These are phyloP conservation scores for western clawed frog (Xenopus tropicalis) DNA, from an alignment of 2,113 vertebrate genomes.

Conservation along the genomic window UCB_Xtro_10.0 CM004445.2:92419001-92419500, in stretches of 20 bases:
- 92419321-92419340: constrained; percentile 50
- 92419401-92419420: constrained; percentile 39
- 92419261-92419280: constrained; percentile 49
- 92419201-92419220: constrained; percentile 32
- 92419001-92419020: constrained; percentile 81
- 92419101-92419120: constrained; percentile 72
- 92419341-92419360: constrained; percentile 41
- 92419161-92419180: constrained; percentile 17
- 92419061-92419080: constrained; percentile 97
- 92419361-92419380: constrained; percentile 51
- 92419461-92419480: constrained; percentile 39
- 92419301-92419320: constrained; percentile 47
- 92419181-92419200: constrained; percentile 52
- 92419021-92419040: constrained; percentile 89
- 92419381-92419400: constrained; percentile 52
- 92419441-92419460: constrained; percentile 43
- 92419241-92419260: constrained; percentile 40
- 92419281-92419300: constrained; percentile 40
- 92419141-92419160: constrained; percentile 1
- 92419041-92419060: constrained; percentile 92
- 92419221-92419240: constrained; percentile 54
- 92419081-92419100: constrained; percentile 93
- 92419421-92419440: constrained; percentile 34
- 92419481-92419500: constrained; percentile 44
- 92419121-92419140: constrained; percentile 20